These are phyloP conservation scores for Scaptomyza graminum DNA, from an alignment of 1,140 invertebrate species.

Conservation along the genomic window DNA sequence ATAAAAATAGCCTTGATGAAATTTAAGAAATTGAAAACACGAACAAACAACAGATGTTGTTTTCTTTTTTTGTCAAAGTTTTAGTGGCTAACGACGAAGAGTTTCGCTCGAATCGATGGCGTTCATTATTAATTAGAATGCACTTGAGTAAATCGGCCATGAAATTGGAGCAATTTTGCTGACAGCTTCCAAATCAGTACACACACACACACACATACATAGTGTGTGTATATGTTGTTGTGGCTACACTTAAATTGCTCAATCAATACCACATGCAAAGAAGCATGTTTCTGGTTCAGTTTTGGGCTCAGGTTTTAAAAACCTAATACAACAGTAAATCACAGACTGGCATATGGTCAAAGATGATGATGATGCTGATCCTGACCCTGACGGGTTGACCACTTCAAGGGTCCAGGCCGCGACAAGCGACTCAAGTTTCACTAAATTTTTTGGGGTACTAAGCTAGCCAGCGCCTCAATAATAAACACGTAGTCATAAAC, in stretches of 20 bases:
- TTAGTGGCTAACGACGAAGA: slow-evolving; percentile 44
- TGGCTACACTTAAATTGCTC: slow-evolving; percentile 62
- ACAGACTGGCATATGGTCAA: slow-evolving; percentile 55
- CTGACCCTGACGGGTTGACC: slow-evolving; percentile 59
- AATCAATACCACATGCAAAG: slow-evolving; percentile 74
- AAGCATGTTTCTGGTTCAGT: slow-evolving; percentile 48
- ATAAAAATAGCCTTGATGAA: slow-evolving; percentile 41
- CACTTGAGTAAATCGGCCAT: slow-evolving; percentile 73
- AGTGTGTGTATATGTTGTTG: not conserved
- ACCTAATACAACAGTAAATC: slow-evolving; percentile 52
- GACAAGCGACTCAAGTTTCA: slow-evolving; percentile 55
- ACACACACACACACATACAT: slow-evolving; percentile 31
- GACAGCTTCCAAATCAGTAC: slow-evolving; percentile 76
- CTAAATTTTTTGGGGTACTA: slow-evolving; percentile 38
- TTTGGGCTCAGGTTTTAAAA: slow-evolving; percentile 28
- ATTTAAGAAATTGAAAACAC: slow-evolving; percentile 24
- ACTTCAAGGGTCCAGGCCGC: slow-evolving; percentile 68
- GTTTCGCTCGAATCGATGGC: slow-evolving; percentile 33
- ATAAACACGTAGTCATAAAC: slow-evolving; percentile 76
- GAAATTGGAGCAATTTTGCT: slow-evolving; percentile 77
- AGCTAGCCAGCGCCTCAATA: slow-evolving; percentile 47
- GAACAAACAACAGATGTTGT: slow-evolving; percentile 57
- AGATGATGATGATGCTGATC: slow-evolving; percentile 31
- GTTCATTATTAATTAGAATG: slow-evolving; percentile 69
- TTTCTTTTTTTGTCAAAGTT: slow-evolving; percentile 43